Evolutionary conservation across 2,888 invertebrate species (phyloP).

Genomic region (Clusia tigrina): DNA sequence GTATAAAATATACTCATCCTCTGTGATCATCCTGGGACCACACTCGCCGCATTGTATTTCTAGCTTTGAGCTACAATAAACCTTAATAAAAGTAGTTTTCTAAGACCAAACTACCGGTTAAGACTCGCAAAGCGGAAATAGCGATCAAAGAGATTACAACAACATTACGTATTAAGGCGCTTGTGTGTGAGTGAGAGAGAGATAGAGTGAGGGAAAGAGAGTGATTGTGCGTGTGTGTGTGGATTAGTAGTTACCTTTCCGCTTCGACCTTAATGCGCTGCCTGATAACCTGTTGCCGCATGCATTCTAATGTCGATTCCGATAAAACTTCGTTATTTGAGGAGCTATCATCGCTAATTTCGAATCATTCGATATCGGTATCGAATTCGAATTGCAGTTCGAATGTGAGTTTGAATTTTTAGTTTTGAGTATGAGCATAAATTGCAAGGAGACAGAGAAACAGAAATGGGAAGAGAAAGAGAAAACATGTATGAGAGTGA

Average conservation of each 20-base stretch:
- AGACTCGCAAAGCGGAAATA: too few species aligned
- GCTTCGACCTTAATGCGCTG: slow-evolving; percentile 82
- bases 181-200: too few species aligned
- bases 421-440: neutral
- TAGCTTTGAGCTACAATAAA: too few species aligned
- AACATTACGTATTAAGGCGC: too few species aligned
- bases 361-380: slow-evolving; percentile 23
- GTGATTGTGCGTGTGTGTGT: slow-evolving; percentile 4
- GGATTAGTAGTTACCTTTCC: slow-evolving; percentile 72
- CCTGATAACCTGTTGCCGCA: slow-evolving; percentile 80
- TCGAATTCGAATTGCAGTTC: slow-evolving; percentile 15
- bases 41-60: too few species aligned
- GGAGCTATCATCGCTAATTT: slow-evolving; percentile 47
- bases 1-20: too few species aligned
- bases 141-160: too few species aligned
- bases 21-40: too few species aligned
- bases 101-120: too few species aligned
- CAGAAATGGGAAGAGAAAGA: slow-evolving; percentile 19
- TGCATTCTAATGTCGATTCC: slow-evolving; percentile 82
- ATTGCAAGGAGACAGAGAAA: slow-evolving; percentile 17
- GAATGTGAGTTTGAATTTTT: too few species aligned
- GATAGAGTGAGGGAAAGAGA: neutral
- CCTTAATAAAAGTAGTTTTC: too few species aligned
- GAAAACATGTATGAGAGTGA: slow-evolving; percentile 28
- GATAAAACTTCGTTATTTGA: slow-evolving; percentile 73